Evolutionary conservation across 1,140 invertebrate genomes (phyloP).

Genomic region (Steinernema khuongi): DNA sequence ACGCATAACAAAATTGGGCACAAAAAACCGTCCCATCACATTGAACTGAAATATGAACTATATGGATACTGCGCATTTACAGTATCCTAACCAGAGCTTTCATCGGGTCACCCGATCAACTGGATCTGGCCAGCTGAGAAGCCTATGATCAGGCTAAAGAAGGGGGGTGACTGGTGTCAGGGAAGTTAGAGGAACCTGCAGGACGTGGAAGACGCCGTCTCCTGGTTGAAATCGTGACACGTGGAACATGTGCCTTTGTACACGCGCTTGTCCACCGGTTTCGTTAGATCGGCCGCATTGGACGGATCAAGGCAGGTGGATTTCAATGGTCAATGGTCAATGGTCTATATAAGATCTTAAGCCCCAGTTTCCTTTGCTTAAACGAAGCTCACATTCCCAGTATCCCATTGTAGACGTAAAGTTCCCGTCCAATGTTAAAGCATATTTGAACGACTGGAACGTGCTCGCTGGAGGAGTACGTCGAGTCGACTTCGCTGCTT

Average conservation of each 20-base stretch:
- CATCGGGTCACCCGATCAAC: too few species aligned
- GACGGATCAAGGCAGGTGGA: too few species aligned
- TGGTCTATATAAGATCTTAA: too few species aligned
- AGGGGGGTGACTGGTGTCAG: slow-evolving; percentile 15
- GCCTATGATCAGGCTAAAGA: slow-evolving; percentile 78
- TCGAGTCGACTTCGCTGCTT: neutral
- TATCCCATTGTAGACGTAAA: slow-evolving; percentile 95
- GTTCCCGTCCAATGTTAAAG: slow-evolving; percentile 92
- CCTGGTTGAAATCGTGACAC: slow-evolving; percentile 93
- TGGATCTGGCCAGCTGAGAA: slow-evolving; percentile 95
- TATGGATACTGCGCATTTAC: too few species aligned
- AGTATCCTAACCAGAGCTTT: too few species aligned
- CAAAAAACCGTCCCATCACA: too few species aligned
- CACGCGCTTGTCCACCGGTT: slow-evolving; percentile 91
- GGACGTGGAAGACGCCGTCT: slow-evolving; percentile 67
- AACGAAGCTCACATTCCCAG: too few species aligned
- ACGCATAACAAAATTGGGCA: too few species aligned
- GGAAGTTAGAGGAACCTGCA: slow-evolving; percentile 30
- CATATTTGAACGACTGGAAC: slow-evolving; percentile 73
- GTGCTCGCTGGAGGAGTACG: slow-evolving; percentile 25
- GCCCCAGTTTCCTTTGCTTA: too few species aligned
- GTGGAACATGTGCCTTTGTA: slow-evolving; percentile 98
- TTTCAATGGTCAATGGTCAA: slow-evolving; percentile 26
- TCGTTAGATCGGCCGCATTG: slow-evolving; percentile 78
- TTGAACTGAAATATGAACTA: too few species aligned